Base-by-base conservation (phyloP, 2,113 vertebrate genomes). In the Scomber colias region DNA sequence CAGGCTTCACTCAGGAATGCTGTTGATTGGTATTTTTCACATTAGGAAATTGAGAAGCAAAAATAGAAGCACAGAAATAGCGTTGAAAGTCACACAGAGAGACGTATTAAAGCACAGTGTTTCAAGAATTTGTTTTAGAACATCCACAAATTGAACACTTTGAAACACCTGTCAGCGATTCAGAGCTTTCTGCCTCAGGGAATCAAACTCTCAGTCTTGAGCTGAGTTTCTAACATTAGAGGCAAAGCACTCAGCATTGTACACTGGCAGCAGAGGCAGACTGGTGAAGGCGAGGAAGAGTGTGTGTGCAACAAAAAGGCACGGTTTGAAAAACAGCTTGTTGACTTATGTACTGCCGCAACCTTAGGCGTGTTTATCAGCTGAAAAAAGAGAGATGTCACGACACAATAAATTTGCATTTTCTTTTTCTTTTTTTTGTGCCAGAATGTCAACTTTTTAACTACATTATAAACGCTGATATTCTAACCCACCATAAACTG, bases 101-200 rank as follows among this genome's bases (percentile, higher is more conserved):
- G 88, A 79, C 11, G 27, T 78, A 82, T 87, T 87, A 83, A 87
- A 87, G 80, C 64, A 17, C 71, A 77, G 65, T 62, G 83, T 89
- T 89, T 87, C 89, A 85, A 88, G 81, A 88, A 91, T 87, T 90
- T 91, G 86, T 90, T 84, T 93, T 86, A 82, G 88, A 91, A 90
- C 86, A 85, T 85, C 64, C 84, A 85, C 88, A 90, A 93, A 92
- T 91, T 90, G 84, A 91, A 84, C 68, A 83, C 92, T 90, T 92
- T 93, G 88, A 92, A 91, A 91, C 86, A 89, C 71, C 90, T 90
- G 90, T 88, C 91, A 93, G 86, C 50, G 19, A 84, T 85, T 89
- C 72, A 86, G 71, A 91, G 85, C 84, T 84, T 84, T 84, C 82
- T 79, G 90, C 92, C 92, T 91, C 30, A 0, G 89, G 92, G 90